Conservation (phyloP, 2,797 vertebrate species). For the Malurus splendens region DNA sequence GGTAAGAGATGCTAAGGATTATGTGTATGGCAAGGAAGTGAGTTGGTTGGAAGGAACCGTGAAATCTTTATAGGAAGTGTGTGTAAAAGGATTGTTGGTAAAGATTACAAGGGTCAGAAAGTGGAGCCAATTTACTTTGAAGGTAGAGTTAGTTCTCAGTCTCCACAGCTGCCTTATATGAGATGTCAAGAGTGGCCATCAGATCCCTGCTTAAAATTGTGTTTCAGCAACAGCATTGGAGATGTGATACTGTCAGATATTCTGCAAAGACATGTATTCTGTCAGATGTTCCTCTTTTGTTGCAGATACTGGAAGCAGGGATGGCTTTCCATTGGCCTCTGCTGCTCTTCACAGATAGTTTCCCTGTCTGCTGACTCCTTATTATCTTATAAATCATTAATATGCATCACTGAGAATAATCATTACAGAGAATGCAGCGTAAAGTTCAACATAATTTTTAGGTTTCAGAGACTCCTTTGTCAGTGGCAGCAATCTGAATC, state of each 20-base stretch:
- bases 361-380: not conserved
- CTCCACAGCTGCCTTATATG: not conserved
- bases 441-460: not conserved
- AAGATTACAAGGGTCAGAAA: not conserved
- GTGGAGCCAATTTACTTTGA: not conserved
- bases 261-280: not conserved
- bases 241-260: not conserved
- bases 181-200: not conserved
- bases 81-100: not conserved
- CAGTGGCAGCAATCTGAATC: no score
- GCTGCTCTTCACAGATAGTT: not conserved
- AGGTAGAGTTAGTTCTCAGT: not conserved
- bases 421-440: not conserved
- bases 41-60: not conserved
- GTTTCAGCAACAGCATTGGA: not conserved
- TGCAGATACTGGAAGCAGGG: not conserved
- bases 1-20: not conserved
- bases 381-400: not conserved
- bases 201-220: not conserved
- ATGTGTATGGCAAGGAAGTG: not conserved
- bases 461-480: not conserved
- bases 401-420: not conserved
- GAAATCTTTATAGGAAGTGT: not conserved
- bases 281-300: not conserved
- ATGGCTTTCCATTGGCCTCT: not conserved